phyloP scores from a whole-genome alignment of 2,797 vertebrate species.

The Myotis daubentonii region DNA sequence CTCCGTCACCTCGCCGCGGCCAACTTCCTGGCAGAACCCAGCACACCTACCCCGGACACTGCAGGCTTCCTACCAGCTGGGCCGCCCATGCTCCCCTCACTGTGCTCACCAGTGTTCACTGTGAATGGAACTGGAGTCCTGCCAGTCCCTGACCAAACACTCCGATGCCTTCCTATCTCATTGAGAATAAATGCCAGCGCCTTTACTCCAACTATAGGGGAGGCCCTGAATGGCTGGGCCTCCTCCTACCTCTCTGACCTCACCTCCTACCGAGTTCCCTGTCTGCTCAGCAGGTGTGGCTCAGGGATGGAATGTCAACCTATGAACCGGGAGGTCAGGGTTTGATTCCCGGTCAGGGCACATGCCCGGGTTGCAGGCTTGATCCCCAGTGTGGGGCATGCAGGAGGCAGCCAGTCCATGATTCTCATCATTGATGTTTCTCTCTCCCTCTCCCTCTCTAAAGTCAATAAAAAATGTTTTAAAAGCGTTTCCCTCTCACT shows the following conservation, averaged over 20 bases:
- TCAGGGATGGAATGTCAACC: too few relatives aligned
- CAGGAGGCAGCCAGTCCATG: too few relatives aligned
- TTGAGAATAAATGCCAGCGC: accelerated
- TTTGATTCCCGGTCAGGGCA: too few relatives aligned
- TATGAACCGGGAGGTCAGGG: too few relatives aligned
- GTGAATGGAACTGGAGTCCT: not conserved
- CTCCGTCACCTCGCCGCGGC: not conserved
- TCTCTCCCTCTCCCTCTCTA: too few relatives aligned
- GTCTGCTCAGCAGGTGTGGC: too few relatives aligned
- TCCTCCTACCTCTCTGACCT: not conserved
- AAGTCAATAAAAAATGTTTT: too few relatives aligned
- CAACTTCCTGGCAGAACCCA: not conserved
- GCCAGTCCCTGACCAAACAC: not conserved
- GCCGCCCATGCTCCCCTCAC: not conserved
- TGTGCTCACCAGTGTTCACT: not conserved
- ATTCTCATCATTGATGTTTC: too few relatives aligned
- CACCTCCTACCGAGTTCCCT: not conserved
- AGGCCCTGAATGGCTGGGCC: not conserved
- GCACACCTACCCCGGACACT: accelerated
- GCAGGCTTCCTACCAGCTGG: not conserved
- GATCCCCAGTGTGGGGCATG: too few relatives aligned
- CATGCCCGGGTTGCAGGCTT: too few relatives aligned
- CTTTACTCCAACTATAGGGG: not conserved
- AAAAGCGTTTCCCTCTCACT: not conserved
- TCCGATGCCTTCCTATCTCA: not conserved